These are phyloP conservation scores for Agrotis clavis DNA, from an alignment of 2,888 invertebrate species.

Conservation along the genomic window DNA sequence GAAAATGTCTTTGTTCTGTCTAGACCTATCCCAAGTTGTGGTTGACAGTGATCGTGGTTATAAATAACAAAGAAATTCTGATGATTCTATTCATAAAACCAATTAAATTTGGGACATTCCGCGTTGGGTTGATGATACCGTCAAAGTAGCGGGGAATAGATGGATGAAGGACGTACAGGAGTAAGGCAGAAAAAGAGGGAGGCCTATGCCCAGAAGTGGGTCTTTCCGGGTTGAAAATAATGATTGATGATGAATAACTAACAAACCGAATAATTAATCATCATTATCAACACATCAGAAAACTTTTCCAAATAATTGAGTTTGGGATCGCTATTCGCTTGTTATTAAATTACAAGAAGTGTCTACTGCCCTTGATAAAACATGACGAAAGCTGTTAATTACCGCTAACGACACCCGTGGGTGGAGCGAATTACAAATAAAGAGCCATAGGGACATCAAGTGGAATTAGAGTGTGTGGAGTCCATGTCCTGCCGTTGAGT, in stretches of 20 bases:
- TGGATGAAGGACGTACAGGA: too few relatives aligned
- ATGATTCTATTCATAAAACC: background rate
- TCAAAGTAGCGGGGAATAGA: too few relatives aligned
- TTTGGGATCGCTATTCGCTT: background rate
- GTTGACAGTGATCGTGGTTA: background rate
- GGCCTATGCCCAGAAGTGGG: too few relatives aligned
- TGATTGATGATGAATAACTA: too few relatives aligned
- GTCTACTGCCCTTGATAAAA: background rate
- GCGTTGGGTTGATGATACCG: too few relatives aligned
- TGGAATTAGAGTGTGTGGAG: background rate
- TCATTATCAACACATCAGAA: background rate
- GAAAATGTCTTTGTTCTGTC: slow-evolving; percentile 23
- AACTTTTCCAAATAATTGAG: background rate
- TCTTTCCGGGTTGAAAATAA: too few relatives aligned
- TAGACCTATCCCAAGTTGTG: slow-evolving; percentile 13
- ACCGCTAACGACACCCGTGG: slow-evolving; percentile 29
- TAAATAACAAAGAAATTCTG: background rate
- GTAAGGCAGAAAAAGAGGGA: too few relatives aligned
- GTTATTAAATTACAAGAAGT: background rate
- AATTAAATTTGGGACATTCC: background rate
- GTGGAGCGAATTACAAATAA: slow-evolving; percentile 17
- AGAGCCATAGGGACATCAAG: background rate
- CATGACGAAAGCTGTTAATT: slow-evolving; percentile 24
- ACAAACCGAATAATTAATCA: too few relatives aligned
- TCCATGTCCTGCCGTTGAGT: background rate